Percentiles rank a stretch among this genome's conserved stretches.
phyloP scores from a whole-genome alignment of 1,140 invertebrate genomes.

The Drosophila truncata region DNA sequence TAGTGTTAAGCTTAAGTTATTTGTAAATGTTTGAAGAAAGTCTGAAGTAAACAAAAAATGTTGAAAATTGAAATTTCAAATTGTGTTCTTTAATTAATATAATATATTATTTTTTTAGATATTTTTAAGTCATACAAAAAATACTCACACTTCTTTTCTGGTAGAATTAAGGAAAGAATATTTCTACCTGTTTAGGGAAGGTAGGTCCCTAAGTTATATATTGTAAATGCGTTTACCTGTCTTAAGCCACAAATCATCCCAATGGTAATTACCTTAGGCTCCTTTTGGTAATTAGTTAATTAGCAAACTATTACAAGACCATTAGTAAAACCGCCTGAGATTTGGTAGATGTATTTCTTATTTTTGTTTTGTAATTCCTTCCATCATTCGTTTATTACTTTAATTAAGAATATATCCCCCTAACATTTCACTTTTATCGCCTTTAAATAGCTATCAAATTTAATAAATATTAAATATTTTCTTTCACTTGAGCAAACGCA shows the following conservation, averaged over 20 bases:
- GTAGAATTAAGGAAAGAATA: background rate
- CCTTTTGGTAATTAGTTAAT: conserved; percentile 3
- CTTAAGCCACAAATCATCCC: background rate
- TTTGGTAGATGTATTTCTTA: background rate
- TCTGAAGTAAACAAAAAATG: conserved; percentile 27
- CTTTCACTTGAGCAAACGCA: background rate
- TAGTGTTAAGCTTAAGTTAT: conserved; percentile 31
- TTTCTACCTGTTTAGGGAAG: background rate
- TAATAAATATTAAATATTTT: background rate
- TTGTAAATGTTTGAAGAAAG: conserved; percentile 36
- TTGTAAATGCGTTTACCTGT: background rate
- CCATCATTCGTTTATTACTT: too few relatives aligned
- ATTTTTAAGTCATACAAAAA: background rate
- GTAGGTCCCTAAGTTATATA: background rate
- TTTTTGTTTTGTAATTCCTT: too few relatives aligned
- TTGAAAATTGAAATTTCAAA: background rate
- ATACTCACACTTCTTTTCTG: too few relatives aligned
- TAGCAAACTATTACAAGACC: background rate
- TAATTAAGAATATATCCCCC: background rate
- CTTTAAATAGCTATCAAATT: background rate
- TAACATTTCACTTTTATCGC: too few relatives aligned
- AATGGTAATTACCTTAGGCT: background rate
- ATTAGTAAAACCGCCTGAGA: background rate
- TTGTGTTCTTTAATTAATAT: background rate
- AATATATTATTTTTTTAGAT: too few relatives aligned